These are phyloP conservation scores for Rhadina sibilatrix DNA, from an alignment of 2,113 vertebrate genomes.

Conservation along the genomic window DNA sequence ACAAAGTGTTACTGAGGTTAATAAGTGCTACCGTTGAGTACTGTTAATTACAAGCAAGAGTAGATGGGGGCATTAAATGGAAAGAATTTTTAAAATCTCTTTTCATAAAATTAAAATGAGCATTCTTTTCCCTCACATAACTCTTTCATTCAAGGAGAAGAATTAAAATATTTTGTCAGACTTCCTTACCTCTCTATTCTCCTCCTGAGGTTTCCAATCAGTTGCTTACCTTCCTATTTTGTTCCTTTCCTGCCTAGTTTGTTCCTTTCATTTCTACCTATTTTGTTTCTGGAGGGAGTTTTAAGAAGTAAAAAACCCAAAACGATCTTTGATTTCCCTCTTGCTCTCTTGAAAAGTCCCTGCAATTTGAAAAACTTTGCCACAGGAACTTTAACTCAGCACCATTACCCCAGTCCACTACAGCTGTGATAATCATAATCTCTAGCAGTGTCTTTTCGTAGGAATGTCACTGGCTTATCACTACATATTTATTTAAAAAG, in stretches of 20 bases:
- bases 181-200: background rate
- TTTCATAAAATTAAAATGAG: background rate
- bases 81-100: background rate
- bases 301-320: background rate
- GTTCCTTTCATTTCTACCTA: background rate
- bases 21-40: background rate
- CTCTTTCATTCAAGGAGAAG: background rate
- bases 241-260: background rate
- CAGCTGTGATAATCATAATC: background rate
- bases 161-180: background rate
- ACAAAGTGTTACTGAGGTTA: background rate
- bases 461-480: background rate
- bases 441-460: background rate
- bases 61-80: background rate
- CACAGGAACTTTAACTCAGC: background rate
- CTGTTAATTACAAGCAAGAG: background rate
- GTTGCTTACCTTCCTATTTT: background rate
- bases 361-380: background rate
- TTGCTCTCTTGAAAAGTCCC: background rate
- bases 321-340: background rate
- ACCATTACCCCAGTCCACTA: background rate
- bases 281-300: background rate
- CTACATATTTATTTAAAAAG: background rate
- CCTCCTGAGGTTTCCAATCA: background rate
- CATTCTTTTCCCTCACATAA: background rate